A percentile compares a stretch with the other conserved stretches of the same genome.
These are phyloP conservation scores for Clistopyga incitator DNA, from an alignment of 2,888 invertebrate genomes.

Conservation along the genomic window DNA sequence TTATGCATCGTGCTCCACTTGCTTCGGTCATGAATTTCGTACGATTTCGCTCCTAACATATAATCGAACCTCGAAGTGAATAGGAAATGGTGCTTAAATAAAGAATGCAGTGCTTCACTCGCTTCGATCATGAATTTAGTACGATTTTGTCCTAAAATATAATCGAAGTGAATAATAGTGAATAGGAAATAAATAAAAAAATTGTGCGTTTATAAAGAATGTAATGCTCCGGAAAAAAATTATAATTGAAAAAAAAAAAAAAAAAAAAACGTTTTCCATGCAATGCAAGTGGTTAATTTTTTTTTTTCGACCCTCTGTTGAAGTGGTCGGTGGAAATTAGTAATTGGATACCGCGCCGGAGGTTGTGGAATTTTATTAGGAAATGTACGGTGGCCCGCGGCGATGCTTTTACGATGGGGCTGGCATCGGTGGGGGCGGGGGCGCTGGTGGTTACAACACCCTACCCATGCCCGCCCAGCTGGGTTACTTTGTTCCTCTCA, in stretches of 20 bases:
- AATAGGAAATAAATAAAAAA: background rate
- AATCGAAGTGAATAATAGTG: background rate
- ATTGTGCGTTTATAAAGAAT: background rate
- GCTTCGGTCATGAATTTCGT: background rate
- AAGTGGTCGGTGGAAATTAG: background rate
- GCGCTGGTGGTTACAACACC: constrained; percentile 67
- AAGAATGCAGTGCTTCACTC: background rate
- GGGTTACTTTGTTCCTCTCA: constrained; percentile 77
- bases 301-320: background rate
- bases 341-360: background rate
- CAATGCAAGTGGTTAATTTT: background rate
- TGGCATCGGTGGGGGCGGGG: constrained; percentile 27
- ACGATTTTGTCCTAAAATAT: background rate
- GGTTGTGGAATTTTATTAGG: background rate
- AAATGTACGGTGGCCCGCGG: constrained; percentile 70
- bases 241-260: background rate
- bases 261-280: background rate
- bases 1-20: constrained; percentile 33
- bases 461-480: constrained; percentile 76
- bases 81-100: background rate
- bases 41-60: background rate
- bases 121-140: background rate
- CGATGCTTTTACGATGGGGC: constrained; percentile 71
- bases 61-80: background rate
- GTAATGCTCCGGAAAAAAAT: background rate